These are phyloP conservation scores for Suricata suricatta DNA, from an alignment of 2,113 vertebrate genomes.

Conservation along the genomic window DNA sequence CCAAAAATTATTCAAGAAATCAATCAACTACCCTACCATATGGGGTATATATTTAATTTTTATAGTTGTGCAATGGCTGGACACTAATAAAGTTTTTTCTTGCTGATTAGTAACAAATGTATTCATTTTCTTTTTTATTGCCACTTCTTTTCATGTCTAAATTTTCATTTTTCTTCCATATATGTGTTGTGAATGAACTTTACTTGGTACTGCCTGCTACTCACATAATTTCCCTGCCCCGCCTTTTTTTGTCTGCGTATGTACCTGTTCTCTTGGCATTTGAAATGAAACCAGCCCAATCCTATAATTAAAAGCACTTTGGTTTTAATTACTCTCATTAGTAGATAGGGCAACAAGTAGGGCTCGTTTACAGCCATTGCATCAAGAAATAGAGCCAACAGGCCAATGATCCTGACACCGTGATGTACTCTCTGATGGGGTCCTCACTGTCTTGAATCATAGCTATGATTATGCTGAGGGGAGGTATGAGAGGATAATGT, in stretches of 20 bases:
- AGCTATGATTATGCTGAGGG: background rate
- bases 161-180: background rate
- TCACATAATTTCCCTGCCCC: background rate
- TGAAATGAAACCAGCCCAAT: conserved; percentile 54
- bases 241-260: background rate
- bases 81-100: background rate
- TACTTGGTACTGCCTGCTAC: conserved; percentile 42
- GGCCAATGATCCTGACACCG: conserved; percentile 51
- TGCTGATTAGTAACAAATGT: background rate
- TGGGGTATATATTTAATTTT: conserved; percentile 19
- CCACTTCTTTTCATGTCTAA: background rate
- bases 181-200: conserved; percentile 27
- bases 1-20: background rate
- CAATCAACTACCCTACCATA: background rate
- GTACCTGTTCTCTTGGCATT: background rate
- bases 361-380: conserved; percentile 48
- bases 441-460: conserved; percentile 50
- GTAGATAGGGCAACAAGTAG: conserved; percentile 70
- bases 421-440: background rate
- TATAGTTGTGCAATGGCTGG: background rate
- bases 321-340: conserved; percentile 74
- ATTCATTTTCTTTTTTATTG: conserved; percentile 40
- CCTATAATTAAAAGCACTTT: conserved; percentile 60
- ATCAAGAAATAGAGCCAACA: conserved; percentile 42
- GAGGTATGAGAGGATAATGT: fast-evolving